These are phyloP conservation scores for Gymnarchus niloticus DNA, from an alignment of 2,113 vertebrate genomes.

Conservation along the genomic window DNA sequence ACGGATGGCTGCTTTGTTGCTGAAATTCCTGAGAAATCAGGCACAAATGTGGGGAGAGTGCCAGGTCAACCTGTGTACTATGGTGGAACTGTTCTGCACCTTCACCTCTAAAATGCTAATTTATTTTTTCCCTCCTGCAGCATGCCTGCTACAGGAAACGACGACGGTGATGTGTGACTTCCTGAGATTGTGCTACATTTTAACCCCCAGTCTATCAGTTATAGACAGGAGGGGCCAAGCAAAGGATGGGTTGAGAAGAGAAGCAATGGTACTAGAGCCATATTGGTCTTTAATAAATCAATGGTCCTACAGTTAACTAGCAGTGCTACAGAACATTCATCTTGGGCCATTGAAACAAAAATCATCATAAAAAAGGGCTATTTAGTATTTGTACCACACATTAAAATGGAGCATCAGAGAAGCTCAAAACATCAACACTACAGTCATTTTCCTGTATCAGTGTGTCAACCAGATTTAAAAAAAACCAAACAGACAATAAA, in stretches of 20 bases:
- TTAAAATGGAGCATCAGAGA: background rate
- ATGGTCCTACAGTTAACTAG: background rate
- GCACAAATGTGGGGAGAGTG: background rate
- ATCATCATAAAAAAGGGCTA: background rate
- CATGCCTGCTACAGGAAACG: background rate
- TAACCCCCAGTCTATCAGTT: background rate
- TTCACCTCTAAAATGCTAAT: background rate
- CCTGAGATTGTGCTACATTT: slow-evolving; percentile 29
- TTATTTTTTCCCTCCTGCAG: background rate
- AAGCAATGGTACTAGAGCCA: background rate
- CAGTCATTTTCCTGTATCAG: background rate
- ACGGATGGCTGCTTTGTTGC: background rate
- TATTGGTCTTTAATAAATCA: background rate
- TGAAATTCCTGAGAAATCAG: background rate
- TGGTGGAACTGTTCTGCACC: background rate
- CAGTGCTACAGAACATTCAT: background rate
- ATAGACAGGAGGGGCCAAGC: slow-evolving; percentile 13
- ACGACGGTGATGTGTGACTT: slow-evolving; percentile 13
- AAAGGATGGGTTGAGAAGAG: background rate
- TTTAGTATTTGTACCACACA: slow-evolving; percentile 1
- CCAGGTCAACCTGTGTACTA: background rate
- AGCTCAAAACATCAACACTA: background rate
- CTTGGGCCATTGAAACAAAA: background rate
- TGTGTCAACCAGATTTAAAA: background rate
- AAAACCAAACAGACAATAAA: too few relatives aligned